phyloP scores from a whole-genome alignment of 2,888 invertebrate species.

The Dasysyrphus albostriatus region DNA sequence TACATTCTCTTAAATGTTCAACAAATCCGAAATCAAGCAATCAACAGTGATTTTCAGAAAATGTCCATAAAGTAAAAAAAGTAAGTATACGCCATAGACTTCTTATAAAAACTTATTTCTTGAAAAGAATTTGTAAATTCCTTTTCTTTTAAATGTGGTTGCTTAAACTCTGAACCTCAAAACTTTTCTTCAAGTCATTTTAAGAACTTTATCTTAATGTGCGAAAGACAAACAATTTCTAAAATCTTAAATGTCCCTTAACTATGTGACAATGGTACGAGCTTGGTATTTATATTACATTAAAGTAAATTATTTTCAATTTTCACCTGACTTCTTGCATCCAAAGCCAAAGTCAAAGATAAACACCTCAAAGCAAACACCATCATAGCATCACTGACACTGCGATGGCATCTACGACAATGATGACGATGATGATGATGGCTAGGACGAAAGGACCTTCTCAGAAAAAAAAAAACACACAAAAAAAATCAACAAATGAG shows the following conservation, averaged over 20 bases:
- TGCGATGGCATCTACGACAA: background rate
- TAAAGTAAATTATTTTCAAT: conserved; percentile 29
- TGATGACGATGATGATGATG: conserved; percentile 8
- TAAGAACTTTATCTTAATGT: conserved; percentile 8
- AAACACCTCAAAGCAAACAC: conserved; percentile 55
- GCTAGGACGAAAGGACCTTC: conserved; percentile 18
- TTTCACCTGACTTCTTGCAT: conserved; percentile 36
- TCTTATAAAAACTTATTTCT: background rate
- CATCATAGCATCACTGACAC: conserved; percentile 8
- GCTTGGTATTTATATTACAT: background rate
- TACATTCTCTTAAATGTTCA: background rate
- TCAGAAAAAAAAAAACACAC: background rate
- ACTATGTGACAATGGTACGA: background rate
- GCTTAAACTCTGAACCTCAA: background rate
- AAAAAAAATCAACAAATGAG: conserved; percentile 7
- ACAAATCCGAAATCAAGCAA: background rate
- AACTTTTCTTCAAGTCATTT: conserved; percentile 13
- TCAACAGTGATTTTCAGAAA: background rate
- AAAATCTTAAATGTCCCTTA: background rate
- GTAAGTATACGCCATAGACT: background rate
- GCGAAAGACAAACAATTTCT: conserved; percentile 4
- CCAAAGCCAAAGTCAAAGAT: conserved; percentile 57
- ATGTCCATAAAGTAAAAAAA: background rate
- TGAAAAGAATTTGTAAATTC: too few relatives aligned
- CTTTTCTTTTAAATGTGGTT: background rate